These are phyloP conservation scores for Bradypodion ventrale DNA, from an alignment of 2,797 vertebrate species.

Conservation along the genomic window DNA sequence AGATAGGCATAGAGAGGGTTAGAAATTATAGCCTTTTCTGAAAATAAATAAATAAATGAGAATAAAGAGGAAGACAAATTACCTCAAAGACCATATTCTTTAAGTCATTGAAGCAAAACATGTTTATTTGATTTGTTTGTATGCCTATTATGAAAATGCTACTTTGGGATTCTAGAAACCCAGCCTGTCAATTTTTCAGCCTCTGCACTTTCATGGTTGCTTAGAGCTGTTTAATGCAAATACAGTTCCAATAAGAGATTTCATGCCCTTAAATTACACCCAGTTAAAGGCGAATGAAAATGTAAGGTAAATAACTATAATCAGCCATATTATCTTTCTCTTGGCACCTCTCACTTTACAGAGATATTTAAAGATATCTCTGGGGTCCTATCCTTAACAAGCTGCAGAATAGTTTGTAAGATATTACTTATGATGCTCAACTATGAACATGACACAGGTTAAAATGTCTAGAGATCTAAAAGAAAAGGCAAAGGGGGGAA, in stretches of 20 bases:
- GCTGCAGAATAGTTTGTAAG: slow-evolving; percentile 76
- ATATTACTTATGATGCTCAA: slow-evolving; percentile 80
- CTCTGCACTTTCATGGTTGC: slow-evolving; percentile 83
- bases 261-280: slow-evolving; percentile 86
- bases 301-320: slow-evolving; percentile 88
- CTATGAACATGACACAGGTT: slow-evolving; percentile 79
- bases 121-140: slow-evolving; percentile 87
- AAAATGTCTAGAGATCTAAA: slow-evolving; percentile 79
- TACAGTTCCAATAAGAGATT: slow-evolving; percentile 85
- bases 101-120: slow-evolving; percentile 82
- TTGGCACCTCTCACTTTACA: slow-evolving; percentile 83
- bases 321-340: slow-evolving; percentile 85
- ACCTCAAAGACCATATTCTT: slow-evolving; percentile 81
- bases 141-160: slow-evolving; percentile 83
- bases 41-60: background rate
- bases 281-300: slow-evolving; percentile 85
- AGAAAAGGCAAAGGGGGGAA: slow-evolving; percentile 55
- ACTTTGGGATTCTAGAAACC: slow-evolving; percentile 83
- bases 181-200: slow-evolving; percentile 84
- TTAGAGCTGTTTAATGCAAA: slow-evolving; percentile 85
- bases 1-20: slow-evolving; percentile 78
- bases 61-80: slow-evolving; percentile 71
- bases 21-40: slow-evolving; percentile 72
- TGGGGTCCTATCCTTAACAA: slow-evolving; percentile 82
- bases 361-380: slow-evolving; percentile 84